phyloP scores from a whole-genome alignment of 2,113 vertebrate species.

The Machaerirhynchus nigripectus region DNA sequence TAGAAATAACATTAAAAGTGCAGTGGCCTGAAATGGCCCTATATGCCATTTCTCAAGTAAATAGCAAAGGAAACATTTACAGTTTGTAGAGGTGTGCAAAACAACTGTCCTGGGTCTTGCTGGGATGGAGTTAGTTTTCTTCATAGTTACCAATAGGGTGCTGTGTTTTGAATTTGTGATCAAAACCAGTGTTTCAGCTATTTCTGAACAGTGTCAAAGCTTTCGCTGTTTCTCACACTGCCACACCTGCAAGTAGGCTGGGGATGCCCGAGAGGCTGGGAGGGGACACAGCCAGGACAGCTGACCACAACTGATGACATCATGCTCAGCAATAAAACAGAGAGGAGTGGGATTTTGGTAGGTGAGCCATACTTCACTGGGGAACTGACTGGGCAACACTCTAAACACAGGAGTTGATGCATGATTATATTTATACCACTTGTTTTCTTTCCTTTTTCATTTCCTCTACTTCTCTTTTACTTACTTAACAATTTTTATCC shows the following conservation, averaged over 20 bases:
- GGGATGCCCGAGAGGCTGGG: not conserved
- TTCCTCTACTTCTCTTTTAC: not conserved
- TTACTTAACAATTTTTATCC: not conserved
- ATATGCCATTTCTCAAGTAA: not conserved
- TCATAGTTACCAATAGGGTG: accelerated
- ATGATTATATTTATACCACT: not conserved
- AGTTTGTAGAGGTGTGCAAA: not conserved
- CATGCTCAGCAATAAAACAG: not conserved
- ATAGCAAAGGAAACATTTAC: not conserved
- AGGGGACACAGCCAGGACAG: not conserved
- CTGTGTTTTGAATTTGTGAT: not conserved
- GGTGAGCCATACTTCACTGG: accelerated
- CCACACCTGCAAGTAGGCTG: not conserved
- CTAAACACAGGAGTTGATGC: not conserved
- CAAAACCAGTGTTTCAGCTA: not conserved
- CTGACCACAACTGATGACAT: not conserved
- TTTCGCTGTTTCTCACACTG: not conserved
- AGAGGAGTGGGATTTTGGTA: not conserved
- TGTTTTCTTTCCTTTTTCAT: not conserved
- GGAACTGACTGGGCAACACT: not conserved
- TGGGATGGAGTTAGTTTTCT: not conserved
- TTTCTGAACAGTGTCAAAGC: not conserved
- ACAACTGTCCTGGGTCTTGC: not conserved
- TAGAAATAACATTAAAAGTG: not conserved
- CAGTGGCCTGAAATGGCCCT: not conserved